These are phyloP conservation scores for Apostichopus japonicus DNA, from an alignment of 35 echinoderm and acorn worm genomes.

Conservation along the genomic window DNA sequence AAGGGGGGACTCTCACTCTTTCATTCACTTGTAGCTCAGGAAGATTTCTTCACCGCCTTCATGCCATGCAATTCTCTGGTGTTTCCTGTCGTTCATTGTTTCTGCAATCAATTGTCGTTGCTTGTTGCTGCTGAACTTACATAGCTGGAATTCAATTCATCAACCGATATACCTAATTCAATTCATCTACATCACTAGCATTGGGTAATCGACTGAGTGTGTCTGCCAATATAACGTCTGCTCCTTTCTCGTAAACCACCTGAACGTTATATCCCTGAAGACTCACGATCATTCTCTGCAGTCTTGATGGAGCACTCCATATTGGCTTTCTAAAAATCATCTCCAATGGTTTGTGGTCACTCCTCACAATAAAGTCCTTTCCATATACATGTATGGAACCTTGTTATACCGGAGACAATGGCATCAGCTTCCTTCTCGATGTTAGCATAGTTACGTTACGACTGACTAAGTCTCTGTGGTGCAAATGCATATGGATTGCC, in stretches of 20 bases:
- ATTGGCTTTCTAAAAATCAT: conserved; percentile 56
- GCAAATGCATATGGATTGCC: conserved; percentile 68
- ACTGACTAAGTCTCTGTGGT: not conserved
- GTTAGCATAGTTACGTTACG: conserved; percentile 14
- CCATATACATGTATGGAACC: conserved; percentile 36
- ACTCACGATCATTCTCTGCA: conserved; percentile 65
- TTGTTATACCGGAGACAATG: conserved; percentile 2
- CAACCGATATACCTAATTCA: no score
- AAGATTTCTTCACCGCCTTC: no score
- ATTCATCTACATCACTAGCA: no score
- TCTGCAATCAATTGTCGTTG: no score
- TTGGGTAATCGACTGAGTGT: conserved; percentile 49
- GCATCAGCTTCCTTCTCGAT: conserved; percentile 18
- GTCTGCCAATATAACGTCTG: conserved; percentile 58
- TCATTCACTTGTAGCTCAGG: no score
- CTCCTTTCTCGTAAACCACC: conserved; percentile 45
- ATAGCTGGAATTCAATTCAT: no score
- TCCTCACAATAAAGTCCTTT: not conserved
- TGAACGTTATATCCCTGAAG: conserved; percentile 68
- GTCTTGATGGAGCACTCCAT: conserved; percentile 21
- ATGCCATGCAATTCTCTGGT: no score
- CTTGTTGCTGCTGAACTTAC: no score
- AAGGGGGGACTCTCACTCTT: no score
- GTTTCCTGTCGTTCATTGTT: no score
- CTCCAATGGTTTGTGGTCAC: conserved; percentile 63